These are phyloP conservation scores for Pangasianodon hypophthalmus DNA, from an alignment of 2,113 vertebrate species.

Conservation along the genomic window DNA sequence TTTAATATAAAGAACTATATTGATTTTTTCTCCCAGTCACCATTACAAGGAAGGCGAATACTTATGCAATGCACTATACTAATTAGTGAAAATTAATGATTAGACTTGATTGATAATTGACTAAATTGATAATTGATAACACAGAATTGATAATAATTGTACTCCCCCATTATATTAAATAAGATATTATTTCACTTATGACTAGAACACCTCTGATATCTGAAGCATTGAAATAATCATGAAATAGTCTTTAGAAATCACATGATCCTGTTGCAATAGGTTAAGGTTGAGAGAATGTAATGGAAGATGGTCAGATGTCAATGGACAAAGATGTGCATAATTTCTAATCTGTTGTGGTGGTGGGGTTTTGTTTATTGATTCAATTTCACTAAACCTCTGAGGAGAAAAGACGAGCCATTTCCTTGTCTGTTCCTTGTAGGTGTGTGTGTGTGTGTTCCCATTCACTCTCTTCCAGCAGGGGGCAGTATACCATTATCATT, in stretches of 20 bases:
- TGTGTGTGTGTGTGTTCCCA: background rate
- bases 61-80: too few relatives aligned
- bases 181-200: background rate
- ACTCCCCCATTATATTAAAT: background rate
- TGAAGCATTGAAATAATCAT: too few relatives aligned
- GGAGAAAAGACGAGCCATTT: background rate
- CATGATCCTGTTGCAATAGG: background rate
- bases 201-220: background rate
- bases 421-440: background rate
- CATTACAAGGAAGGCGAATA: too few relatives aligned
- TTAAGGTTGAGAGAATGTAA: too few relatives aligned
- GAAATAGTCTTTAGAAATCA: background rate
- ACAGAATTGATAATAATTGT: background rate
- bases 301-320: too few relatives aligned
- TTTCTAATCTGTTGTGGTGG: background rate
- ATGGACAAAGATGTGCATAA: background rate
- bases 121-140: too few relatives aligned
- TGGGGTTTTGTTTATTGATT: background rate
- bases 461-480: constrained; percentile 1
- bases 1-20: too few relatives aligned
- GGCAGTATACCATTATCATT: background rate
- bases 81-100: too few relatives aligned
- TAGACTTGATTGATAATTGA: too few relatives aligned
- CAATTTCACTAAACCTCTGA: background rate
- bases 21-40: too few relatives aligned